Evolutionary conservation across 2,888 invertebrate species (phyloP).

Genomic region (Scaptomyza cyrtandrae): DNA sequence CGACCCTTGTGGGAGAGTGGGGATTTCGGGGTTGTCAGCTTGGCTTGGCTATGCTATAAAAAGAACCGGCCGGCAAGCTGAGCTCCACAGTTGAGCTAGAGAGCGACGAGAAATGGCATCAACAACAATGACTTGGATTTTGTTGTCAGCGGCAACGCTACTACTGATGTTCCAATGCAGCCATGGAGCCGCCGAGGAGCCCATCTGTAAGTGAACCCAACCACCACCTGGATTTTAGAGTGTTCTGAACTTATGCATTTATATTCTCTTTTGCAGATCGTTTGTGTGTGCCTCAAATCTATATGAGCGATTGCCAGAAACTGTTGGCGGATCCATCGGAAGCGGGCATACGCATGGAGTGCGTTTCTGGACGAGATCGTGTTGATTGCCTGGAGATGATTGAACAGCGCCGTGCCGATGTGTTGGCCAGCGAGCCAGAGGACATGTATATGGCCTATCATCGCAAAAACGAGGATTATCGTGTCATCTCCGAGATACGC

Average conservation of each 20-base stretch:
- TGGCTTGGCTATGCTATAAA: slow-evolving; percentile 51
- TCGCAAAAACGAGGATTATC: slow-evolving; percentile 89
- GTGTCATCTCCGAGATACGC: slow-evolving; percentile 90
- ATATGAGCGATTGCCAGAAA: slow-evolving; percentile 87
- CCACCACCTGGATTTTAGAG: not conserved
- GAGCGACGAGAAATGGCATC: slow-evolving; percentile 43
- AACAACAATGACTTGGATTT: slow-evolving; percentile 33
- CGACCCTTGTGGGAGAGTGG: slow-evolving; percentile 11
- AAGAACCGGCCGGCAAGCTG: slow-evolving; percentile 60
- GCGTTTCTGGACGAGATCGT: slow-evolving; percentile 90
- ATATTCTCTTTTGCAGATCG: slow-evolving; percentile 86
- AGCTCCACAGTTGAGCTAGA: slow-evolving; percentile 65
- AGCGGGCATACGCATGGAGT: slow-evolving; percentile 87
- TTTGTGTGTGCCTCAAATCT: slow-evolving; percentile 90
- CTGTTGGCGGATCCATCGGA: slow-evolving; percentile 84
- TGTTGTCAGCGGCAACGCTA: slow-evolving; percentile 38
- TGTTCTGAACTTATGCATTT: not conserved
- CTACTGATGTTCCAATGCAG: slow-evolving; percentile 33
- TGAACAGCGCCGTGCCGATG: slow-evolving; percentile 91
- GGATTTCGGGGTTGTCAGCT: not conserved
- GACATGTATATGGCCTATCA: slow-evolving; percentile 94
- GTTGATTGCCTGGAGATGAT: slow-evolving; percentile 89
- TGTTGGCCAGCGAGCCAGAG: slow-evolving; percentile 93
- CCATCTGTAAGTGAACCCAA: slow-evolving; percentile 58
- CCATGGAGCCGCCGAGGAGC: slow-evolving; percentile 60